Base-by-base conservation (phyloP, 2,113 vertebrate genomes). In the Cepphus grylle region DNA sequence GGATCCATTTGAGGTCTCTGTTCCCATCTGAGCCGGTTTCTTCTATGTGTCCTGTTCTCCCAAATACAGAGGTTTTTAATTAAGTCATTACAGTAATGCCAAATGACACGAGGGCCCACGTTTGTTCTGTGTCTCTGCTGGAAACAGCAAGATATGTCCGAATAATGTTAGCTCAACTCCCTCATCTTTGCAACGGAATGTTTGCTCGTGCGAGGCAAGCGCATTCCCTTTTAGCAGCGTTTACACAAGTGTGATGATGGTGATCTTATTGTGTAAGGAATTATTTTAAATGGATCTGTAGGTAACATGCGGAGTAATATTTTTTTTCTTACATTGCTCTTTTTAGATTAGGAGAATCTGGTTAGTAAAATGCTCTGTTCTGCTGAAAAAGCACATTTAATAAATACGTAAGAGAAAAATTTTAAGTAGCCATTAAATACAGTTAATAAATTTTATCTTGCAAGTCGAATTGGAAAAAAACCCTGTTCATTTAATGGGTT, bases 361-460 rank as follows among this genome's bases (percentile, higher is more conserved):
- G 43, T 87, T 59, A 88, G 52, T 90, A 79, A 87, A 97, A 96
- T 49, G 76, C 36, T 81, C 47, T 72, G 21, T 87, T 94, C 1
- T 78, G 59, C 83, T 91, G 43, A 87, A 93, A 89, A 74, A 45
- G 53, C 34, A 63, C 36, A 25, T 96, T 97, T 96, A 97, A 96
- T 96, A 97, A 97, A 97, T 93, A 96, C 12, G 27, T 87, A 58
- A 81, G 65, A 74, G 59, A 90, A 98, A 97, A 97, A 89, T 25
- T 84, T 90, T 84, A 88, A 96, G 86, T 76, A 96, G 67, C 90
- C 93, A 91, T 96, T 98, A 95, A 96, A 92, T 69, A 81, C 87
- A 92, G 93, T 93, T 97, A 92, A 96, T 97, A 96, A 55, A 93
- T 88, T 97, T 97, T 96, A 87, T 93, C 96, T 95, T 88, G 89